phyloP scores from a whole-genome alignment of 2,888 invertebrate species.

The Rhogogaster chlorosoma region DNA sequence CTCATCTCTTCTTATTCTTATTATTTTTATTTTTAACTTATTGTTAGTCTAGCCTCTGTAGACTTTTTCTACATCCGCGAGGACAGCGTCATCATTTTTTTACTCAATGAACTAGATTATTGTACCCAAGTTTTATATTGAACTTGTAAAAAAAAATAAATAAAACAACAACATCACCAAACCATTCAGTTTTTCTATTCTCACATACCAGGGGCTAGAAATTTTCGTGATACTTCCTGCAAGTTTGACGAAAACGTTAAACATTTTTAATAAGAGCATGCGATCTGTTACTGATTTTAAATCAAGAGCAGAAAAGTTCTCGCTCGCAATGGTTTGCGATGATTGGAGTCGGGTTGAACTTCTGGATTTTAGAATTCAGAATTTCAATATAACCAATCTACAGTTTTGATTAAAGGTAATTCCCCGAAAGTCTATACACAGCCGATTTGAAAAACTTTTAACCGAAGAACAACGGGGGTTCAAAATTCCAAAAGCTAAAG shows the following conservation, averaged over 20 bases:
- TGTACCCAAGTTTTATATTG: no score
- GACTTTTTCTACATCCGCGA: no score
- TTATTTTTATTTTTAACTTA: neutral
- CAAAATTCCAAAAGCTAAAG: neutral
- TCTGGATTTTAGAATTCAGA: neutral
- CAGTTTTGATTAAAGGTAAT: neutral
- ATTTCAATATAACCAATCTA: neutral
- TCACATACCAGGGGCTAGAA: no score
- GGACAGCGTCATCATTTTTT: neutral
- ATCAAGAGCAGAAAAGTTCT: no score
- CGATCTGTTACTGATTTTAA: no score
- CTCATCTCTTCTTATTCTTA: neutral
- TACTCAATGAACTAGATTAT: neutral
- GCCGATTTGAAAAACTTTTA: neutral
- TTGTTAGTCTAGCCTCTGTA: neutral
- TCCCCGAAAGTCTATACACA: neutral
- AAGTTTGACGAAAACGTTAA: no score
- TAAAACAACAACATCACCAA: no score
- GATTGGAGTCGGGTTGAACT: neutral
- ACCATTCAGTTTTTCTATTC: no score
- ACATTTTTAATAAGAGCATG: no score
- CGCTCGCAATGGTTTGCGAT: no score
- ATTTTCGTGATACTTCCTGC: no score
- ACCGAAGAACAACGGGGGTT: neutral
- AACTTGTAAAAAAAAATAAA: no score